phyloP scores from a whole-genome alignment of 2,113 vertebrate species.

The Phyllopteryx taeniolatus region DNA sequence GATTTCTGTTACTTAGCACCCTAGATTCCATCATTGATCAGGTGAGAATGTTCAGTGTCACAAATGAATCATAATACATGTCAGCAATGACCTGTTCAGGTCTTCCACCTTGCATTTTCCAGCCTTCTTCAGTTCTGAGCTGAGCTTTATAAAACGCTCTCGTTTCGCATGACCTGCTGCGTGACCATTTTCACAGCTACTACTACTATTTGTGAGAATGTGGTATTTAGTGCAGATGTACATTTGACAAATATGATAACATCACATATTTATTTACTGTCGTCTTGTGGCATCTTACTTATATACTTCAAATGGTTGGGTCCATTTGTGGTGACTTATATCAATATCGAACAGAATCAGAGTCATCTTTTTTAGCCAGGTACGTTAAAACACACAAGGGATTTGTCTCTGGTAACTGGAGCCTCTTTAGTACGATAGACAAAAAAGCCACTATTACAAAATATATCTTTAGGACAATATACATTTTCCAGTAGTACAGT shows the following conservation, averaged over 20 bases:
- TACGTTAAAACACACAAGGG: too few relatives aligned
- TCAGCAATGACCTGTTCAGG: background rate
- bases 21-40: slow-evolving; percentile 90
- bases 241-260: background rate
- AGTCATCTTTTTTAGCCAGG: too few relatives aligned
- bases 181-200: background rate
- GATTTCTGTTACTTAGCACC: slow-evolving; percentile 87
- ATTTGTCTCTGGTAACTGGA: too few relatives aligned
- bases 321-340: too few relatives aligned
- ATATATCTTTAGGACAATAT: too few relatives aligned
- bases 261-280: background rate
- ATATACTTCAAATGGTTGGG: too few relatives aligned
- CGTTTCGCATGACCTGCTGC: background rate
- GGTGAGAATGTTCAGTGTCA: slow-evolving; percentile 59
- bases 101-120: background rate
- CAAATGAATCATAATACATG: background rate
- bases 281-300: background rate
- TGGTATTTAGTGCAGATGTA: background rate
- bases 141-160: background rate
- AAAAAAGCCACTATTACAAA: too few relatives aligned
- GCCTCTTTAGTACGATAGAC: too few relatives aligned
- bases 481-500: too few relatives aligned
- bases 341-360: too few relatives aligned
- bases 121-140: background rate
- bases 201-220: background rate